Base-by-base conservation (phyloP, 2,888 invertebrate species). In the Iselma pallidipennis region DNA sequence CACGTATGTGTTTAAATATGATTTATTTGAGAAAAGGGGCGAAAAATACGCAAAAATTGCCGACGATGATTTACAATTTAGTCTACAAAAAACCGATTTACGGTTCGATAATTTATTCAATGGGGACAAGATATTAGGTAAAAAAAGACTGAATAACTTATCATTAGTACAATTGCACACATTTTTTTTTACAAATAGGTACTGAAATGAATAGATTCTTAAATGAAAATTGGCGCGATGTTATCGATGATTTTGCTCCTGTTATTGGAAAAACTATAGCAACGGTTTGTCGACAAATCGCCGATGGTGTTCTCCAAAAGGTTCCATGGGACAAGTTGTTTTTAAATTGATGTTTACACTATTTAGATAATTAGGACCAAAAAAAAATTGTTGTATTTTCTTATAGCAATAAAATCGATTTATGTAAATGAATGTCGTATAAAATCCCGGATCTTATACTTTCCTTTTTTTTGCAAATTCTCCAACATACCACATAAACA, bases 141-240 rank as follows among this genome's bases (percentile, higher is more conserved):
- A 69, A 51, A 16, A 29, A 12, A 21, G 28, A 37, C 6, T 6
- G n/a, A 4, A 6, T 16, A n/a, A n/a, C n/a, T n/a, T 6, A 2
- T 37, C 16, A 3, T 37, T 37, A 37, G 16, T 6, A 4, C 16
- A 14, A 6, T 37, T 37, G 2, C 4, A 37, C 16, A 4, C n/a
- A 14, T 37, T 37, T 19, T 48, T 48, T 48, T n/a, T 23, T 16
- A 2, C 25, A 2, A 72, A 51, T 51, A 78, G 78, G 78, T 49
- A 71, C 73, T 7, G 73, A 77, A 63, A 76, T 77, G 67, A 78
- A 77, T 55, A 72, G 66, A 21, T 77, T 79, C 56, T 63, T 79
- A 19, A 78, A 79, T 51, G 78, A 78, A 51, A 79, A 78, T 62
- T 71, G 74, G 68, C 59, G 66, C 51, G 75, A 73, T 12, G 72